These are phyloP conservation scores for Adelphocoris suturalis DNA, from an alignment of 2,888 invertebrate genomes.

Conservation along the genomic window DNA sequence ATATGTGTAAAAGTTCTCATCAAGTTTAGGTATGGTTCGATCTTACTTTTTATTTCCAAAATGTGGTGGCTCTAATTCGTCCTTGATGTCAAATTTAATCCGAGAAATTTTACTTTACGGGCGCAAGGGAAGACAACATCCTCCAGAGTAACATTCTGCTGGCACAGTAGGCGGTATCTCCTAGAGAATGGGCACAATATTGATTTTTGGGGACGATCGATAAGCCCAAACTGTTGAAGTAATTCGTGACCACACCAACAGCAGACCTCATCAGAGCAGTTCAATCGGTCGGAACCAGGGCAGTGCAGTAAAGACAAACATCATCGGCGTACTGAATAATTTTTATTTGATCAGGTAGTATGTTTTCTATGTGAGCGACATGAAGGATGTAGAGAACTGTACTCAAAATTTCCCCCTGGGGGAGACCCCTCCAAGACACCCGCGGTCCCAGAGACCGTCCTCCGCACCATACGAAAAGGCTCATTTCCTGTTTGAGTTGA, in stretches of 20 bases:
- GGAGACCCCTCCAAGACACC: conserved; percentile 22
- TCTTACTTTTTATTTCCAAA: neutral
- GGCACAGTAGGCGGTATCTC: conserved; percentile 12
- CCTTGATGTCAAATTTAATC: neutral
- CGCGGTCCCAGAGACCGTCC: conserved; percentile 3
- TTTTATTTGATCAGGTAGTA: conserved; percentile 22
- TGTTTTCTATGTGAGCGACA: neutral
- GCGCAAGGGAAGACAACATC: neutral
- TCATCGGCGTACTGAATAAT: conserved; percentile 40
- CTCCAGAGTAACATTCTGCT: conserved; percentile 7
- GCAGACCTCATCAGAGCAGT: neutral
- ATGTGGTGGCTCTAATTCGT: conserved; percentile 40
- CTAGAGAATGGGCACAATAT: conserved; percentile 48
- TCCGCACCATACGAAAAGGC: neutral
- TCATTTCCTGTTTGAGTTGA: neutral
- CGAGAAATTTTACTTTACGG: conserved; percentile 22
- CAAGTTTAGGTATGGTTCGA: conserved; percentile 16
- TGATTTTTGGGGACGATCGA: neutral
- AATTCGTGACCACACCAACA: neutral
- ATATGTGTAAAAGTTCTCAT: conserved; percentile 14
- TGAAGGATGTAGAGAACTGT: neutral
- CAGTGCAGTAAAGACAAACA: conserved; percentile 30
- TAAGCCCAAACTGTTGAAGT: neutral
- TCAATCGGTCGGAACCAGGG: neutral
- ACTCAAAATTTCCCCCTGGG: conserved; percentile 15